Percentiles rank a stretch among this genome's conserved stretches.
These are phyloP conservation scores for Saccostrea echinata DNA, from an alignment of 1,140 invertebrate species.

Conservation along the genomic window DNA sequence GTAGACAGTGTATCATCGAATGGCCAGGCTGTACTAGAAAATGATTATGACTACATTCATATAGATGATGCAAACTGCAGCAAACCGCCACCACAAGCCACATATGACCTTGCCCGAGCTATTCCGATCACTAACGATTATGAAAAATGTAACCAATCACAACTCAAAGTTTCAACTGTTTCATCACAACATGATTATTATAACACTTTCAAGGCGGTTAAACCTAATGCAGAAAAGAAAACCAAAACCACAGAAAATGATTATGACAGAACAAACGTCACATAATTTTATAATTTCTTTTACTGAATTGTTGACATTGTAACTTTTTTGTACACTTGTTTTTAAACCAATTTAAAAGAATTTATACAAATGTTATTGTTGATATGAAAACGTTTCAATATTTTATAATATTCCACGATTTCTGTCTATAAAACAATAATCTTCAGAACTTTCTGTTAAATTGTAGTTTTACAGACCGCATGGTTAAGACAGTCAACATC, in stretches of 20 bases:
- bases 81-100: neutral
- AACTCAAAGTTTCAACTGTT: neutral
- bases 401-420: too few relatives aligned
- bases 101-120: neutral
- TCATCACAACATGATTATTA: constrained; percentile 26
- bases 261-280: neutral
- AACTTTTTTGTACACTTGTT: neutral
- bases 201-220: neutral
- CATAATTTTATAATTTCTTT: neutral
- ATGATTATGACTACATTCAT: constrained; percentile 20
- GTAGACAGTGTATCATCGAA: neutral
- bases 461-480: too few relatives aligned
- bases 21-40: neutral
- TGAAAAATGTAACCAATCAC: constrained; percentile 13
- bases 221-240: neutral
- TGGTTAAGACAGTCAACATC: too few relatives aligned
- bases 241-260: neutral
- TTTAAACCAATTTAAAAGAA: neutral
- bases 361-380: too few relatives aligned
- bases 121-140: constrained; percentile 1
- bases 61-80: neutral
- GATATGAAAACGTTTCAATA: too few relatives aligned
- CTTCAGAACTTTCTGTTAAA: too few relatives aligned
- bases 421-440: too few relatives aligned
- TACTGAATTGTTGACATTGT: neutral